A percentile compares a stretch with the other conserved stretches of the same genome.
phyloP scores from a whole-genome alignment of 2,888 invertebrate species.

The Phalera bucephala region DNA sequence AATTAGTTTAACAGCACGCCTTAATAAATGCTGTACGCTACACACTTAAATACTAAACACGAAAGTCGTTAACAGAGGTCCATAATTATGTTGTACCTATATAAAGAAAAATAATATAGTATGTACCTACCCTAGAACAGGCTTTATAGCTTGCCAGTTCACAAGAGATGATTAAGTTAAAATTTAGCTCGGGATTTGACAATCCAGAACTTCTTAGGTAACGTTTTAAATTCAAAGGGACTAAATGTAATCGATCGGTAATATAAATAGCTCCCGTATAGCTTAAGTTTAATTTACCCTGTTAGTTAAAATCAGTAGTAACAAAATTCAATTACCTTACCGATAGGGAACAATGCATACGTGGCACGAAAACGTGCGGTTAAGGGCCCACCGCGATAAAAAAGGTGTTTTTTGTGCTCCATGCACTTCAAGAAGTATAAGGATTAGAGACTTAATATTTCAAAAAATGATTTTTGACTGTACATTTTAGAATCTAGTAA shows the following conservation, averaged over 20 bases:
- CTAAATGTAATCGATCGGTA: constrained; percentile 26
- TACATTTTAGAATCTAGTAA: no score
- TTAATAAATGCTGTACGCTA: background rate
- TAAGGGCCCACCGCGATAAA: constrained; percentile 25
- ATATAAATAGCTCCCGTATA: constrained; percentile 41
- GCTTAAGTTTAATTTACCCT: constrained; percentile 66
- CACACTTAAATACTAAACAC: constrained; percentile 22
- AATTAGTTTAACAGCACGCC: constrained; percentile 21
- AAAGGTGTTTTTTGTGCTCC: background rate
- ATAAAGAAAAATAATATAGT: no score
- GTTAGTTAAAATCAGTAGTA: constrained; percentile 66
- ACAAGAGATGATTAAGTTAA: constrained; percentile 16
- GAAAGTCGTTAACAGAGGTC: constrained; percentile 26
- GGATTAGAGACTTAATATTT: no score
- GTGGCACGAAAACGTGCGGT: constrained; percentile 68
- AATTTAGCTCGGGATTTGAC: constrained; percentile 4
- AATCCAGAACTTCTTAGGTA: constrained; percentile 9
- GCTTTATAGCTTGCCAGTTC: constrained; percentile 12
- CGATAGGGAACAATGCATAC: constrained; percentile 56
- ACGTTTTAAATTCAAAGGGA: constrained; percentile 24
- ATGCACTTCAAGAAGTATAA: no score
- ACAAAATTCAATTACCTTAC: constrained; percentile 54
- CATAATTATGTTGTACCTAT: no score
- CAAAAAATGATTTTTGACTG: no score
- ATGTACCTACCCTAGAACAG: no score